Conservation (phyloP, 2,797 vertebrate genomes). For the Poecilia velifera region DNA sequence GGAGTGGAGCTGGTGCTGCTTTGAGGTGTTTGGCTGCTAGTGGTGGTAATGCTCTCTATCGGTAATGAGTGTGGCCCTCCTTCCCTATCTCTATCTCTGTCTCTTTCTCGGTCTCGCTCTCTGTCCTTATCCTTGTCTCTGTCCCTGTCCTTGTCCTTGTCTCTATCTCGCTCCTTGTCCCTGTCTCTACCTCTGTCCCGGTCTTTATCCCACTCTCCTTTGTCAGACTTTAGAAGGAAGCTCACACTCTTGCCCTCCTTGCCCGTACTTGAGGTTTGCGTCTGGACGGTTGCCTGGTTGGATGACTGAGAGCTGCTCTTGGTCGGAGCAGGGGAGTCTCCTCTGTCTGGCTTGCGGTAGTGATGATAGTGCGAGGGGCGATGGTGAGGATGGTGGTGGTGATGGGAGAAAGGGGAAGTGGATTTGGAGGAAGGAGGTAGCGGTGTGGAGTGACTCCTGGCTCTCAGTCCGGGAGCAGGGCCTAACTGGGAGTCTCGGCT, state of each 20-base stretch:
- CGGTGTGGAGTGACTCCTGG: slow-evolving; percentile 92
- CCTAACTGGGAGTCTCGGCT: slow-evolving; percentile 80
- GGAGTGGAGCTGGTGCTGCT: slow-evolving; percentile 80
- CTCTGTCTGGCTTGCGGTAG: slow-evolving; percentile 86
- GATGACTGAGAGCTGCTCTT: slow-evolving; percentile 72
- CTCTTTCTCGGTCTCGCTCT: slow-evolving; percentile 6
- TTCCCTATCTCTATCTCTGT: slow-evolving; percentile 49
- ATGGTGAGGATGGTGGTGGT: slow-evolving; percentile 87
- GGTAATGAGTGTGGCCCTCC: slow-evolving; percentile 72
- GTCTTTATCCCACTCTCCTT: slow-evolving; percentile 81
- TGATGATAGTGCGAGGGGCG: slow-evolving; percentile 89
- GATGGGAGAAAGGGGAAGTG: slow-evolving; percentile 83
- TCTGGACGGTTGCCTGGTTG: slow-evolving; percentile 77
- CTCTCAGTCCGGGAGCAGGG: slow-evolving; percentile 83
- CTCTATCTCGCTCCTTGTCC: slow-evolving; percentile 54
- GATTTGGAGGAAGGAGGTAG: slow-evolving; percentile 88
- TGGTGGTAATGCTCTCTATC: slow-evolving; percentile 55
- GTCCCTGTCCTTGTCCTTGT: slow-evolving; percentile 54
- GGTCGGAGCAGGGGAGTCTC: slow-evolving; percentile 78
- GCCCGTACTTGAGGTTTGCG: slow-evolving; percentile 76
- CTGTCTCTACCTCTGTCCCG: slow-evolving; percentile 75
- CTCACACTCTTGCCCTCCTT: slow-evolving; percentile 85
- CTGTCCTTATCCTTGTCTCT: slow-evolving; percentile 15
- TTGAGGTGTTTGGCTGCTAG: slow-evolving; percentile 62
- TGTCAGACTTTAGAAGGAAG: slow-evolving; percentile 82